Evolutionary conservation across 2,888 invertebrate genomes (phyloP), one percentile per base, ranked within the genome.

Genomic region (Drosophila emarginata): DNA sequence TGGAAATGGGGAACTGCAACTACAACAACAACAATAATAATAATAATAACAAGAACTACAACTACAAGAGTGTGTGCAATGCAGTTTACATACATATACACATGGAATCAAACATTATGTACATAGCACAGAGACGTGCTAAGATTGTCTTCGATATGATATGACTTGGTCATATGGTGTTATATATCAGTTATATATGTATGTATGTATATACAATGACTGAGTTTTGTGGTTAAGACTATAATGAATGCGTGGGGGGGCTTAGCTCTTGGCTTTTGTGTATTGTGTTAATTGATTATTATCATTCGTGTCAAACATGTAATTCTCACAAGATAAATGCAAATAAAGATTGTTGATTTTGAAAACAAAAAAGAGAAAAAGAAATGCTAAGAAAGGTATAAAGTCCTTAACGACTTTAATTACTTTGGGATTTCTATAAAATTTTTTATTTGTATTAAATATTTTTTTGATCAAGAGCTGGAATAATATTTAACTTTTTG

Each of bases 221-320:
- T 37, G 14, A n/a, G 21, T 18, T 39, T 18, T 37, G 37, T 37
- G 15, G 36, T 18, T 12, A 36, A 56, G 6, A n/a, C 6, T 26
- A 53, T 53, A 32, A 26, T 32, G 28, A 53, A 32, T 53, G 56
- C 15, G n/a, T 45, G 36, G 50, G 15, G 39, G 15, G n/a, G 28
- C 40, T 62, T 50, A 61, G 59, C 67, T 51, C 32, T 64, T 56
- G 74, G 54, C 67, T 72, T 65, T 61, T 65, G 11, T 26, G 37
- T 56, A 59, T 58, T 18, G 78, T 77, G 80, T 67, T 78, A 78
- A 80, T 78, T 78, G 62, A 37, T 32, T 66, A 64, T 78, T 75
- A 64, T 61, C 66, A 65, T 77, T 59, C 60, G 57, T 45, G 52
- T 59, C 56, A 57, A 45, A 21, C 23, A 57, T 37, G 56, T 37